Evolutionary conservation across 2,888 invertebrate genomes (phyloP).

Genomic region (Sclerodermus sp.): DNA sequence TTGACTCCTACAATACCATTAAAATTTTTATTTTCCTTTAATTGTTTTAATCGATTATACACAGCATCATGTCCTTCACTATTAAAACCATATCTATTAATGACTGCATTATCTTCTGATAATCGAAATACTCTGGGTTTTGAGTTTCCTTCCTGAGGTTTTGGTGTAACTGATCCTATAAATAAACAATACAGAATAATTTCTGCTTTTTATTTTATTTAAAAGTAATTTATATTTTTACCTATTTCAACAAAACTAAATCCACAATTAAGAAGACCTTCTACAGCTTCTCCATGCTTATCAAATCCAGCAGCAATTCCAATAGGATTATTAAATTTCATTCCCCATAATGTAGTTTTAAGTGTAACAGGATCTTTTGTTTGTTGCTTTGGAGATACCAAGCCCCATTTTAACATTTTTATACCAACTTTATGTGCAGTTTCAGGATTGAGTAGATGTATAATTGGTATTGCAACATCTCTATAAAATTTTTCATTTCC

Average conservation of each 20-base stretch:
- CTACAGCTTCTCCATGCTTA: constrained; percentile 91
- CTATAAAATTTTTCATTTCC: constrained; percentile 80
- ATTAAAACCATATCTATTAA: constrained; percentile 96
- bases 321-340: constrained; percentile 81
- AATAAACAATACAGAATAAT: constrained; percentile 5
- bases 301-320: constrained; percentile 99
- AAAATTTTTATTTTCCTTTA: constrained; percentile 62
- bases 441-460: constrained; percentile 77
- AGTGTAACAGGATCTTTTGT: constrained; percentile 67
- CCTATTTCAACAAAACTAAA: constrained; percentile 97
- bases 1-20: constrained; percentile 84
- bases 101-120: constrained; percentile 81
- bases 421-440: constrained; percentile 80
- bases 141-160: constrained; percentile 90
- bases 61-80: constrained; percentile 88
- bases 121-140: constrained; percentile 92
- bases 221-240: constrained; percentile 11
- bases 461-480: constrained; percentile 70
- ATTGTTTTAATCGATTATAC: constrained; percentile 64
- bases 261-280: constrained; percentile 79
- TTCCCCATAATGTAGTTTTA: constrained; percentile 71
- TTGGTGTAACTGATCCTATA: constrained; percentile 80
- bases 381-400: constrained; percentile 68
- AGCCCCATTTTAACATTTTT: constrained; percentile 72
- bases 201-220: not conserved